A percentile compares a stretch with the other conserved stretches of the same genome.
phyloP scores from a whole-genome alignment of 2,797 vertebrate species.

The Megalops cyprinoides region DNA sequence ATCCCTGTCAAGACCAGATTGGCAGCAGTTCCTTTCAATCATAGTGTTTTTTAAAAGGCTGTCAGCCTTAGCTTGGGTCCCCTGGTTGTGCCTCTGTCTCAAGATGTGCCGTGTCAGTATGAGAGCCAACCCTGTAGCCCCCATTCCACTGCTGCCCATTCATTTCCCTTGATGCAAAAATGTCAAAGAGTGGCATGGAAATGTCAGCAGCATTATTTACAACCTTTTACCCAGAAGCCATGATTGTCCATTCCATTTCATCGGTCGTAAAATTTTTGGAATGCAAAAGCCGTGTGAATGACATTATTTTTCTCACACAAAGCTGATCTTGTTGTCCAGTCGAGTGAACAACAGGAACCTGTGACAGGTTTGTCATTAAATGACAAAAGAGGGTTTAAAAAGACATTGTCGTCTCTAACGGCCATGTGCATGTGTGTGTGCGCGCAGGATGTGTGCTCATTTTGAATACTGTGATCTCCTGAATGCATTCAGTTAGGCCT shows the following conservation, averaged over 20 bases:
- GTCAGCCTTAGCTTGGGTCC: background rate
- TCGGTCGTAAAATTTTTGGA: background rate
- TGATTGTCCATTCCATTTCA: background rate
- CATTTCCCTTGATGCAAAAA: background rate
- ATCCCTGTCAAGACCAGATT: background rate
- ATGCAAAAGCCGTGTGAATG: background rate
- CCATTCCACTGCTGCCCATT: background rate
- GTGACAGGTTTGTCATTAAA: background rate
- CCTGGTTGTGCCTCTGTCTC: background rate
- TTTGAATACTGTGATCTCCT: background rate
- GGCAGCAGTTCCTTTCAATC: constrained; percentile 1
- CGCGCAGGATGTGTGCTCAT: background rate
- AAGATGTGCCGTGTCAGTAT: background rate
- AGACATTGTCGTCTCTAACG: background rate
- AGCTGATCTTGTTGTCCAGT: background rate
- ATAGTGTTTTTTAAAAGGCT: constrained; percentile 6
- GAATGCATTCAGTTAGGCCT: background rate
- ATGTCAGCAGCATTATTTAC: background rate
- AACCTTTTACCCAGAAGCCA: background rate
- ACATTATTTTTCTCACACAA: background rate
- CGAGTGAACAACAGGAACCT: background rate
- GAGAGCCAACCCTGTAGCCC: background rate
- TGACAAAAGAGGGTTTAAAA: background rate
- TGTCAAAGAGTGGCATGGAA: background rate
- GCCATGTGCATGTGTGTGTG: background rate